Conservation (phyloP, 2,113 vertebrate genomes). For the Micronycteris hirsuta region DNA sequence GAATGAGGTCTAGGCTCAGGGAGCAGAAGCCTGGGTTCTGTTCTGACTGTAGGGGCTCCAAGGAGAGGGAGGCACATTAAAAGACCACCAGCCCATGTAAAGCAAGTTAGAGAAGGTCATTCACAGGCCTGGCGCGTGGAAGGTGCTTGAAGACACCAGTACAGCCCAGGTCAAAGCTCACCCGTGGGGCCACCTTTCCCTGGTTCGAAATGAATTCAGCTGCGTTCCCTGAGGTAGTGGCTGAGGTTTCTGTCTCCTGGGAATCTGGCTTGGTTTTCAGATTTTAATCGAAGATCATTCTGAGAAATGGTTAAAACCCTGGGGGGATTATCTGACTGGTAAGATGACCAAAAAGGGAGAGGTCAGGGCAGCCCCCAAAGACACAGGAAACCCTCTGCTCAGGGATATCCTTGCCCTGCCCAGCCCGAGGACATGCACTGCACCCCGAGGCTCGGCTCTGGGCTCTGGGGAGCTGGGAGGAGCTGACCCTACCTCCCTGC, state of each 20-base stretch:
- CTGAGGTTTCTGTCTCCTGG: not conserved
- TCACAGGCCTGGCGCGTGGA: accelerated
- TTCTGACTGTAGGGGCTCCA: not conserved
- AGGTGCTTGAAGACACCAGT: not conserved
- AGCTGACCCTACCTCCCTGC: not conserved
- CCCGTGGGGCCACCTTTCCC: not conserved
- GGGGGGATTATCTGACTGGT: not conserved
- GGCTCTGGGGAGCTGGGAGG: not conserved
- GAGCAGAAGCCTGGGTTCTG: not conserved
- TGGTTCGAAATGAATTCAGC: not conserved
- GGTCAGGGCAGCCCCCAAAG: not conserved
- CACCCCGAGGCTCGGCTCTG: not conserved
- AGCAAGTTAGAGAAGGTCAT: not conserved
- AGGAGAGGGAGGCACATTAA: not conserved
- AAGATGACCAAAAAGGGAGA: not conserved
- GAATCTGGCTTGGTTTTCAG: slow-evolving; percentile 26
- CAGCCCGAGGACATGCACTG: not conserved
- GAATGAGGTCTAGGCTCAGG: not conserved
- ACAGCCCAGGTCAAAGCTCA: accelerated
- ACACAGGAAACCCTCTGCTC: not conserved
- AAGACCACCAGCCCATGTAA: not conserved
- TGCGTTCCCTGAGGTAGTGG: not conserved
- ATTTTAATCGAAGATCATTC: slow-evolving; percentile 55
- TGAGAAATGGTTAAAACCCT: not conserved
- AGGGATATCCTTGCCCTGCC: not conserved